Percentiles rank a stretch among this genome's conserved stretches.
These are phyloP conservation scores for Drosophila bifasciata DNA, from an alignment of 1,140 invertebrate species.

Conservation along the genomic window DNA sequence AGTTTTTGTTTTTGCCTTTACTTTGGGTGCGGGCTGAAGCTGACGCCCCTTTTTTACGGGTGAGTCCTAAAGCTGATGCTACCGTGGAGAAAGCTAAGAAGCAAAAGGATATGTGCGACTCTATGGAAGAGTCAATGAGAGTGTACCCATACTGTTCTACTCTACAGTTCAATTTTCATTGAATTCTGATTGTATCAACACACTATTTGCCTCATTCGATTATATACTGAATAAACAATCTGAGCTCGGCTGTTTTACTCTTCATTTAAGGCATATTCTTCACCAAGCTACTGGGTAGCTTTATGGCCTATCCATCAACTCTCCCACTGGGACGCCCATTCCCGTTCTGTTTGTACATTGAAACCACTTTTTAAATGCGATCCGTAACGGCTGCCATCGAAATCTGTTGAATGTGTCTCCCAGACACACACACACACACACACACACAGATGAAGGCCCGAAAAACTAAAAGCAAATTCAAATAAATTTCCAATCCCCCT, in stretches of 20 bases:
- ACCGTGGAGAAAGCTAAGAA: too few relatives aligned
- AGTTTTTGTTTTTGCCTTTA: constrained; percentile 56
- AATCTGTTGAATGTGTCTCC: constrained; percentile 76
- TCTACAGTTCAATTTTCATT: too few relatives aligned
- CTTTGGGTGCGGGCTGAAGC: too few relatives aligned
- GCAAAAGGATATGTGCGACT: too few relatives aligned
- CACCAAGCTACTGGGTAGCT: constrained; percentile 1
- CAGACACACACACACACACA: constrained; percentile 30
- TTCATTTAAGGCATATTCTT: background rate
- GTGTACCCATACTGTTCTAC: too few relatives aligned
- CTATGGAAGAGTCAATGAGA: too few relatives aligned
- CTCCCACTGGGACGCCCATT: background rate
- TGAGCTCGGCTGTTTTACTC: background rate
- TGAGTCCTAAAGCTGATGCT: constrained; percentile 1
- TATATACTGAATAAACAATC: too few relatives aligned
- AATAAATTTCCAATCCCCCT: constrained; percentile 83
- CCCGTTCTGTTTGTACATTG: constrained; percentile 51
- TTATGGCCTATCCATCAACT: constrained; percentile 8
- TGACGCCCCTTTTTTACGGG: constrained; percentile 7
- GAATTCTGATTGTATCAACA: too few relatives aligned
- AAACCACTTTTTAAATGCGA: constrained; percentile 80
- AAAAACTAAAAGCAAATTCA: constrained; percentile 83
- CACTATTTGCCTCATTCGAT: too few relatives aligned
- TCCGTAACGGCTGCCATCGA: constrained; percentile 78
- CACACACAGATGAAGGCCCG: constrained; percentile 24